Conservation (phyloP, 2,888 invertebrate genomes). For the Xestia ashworthii region DNA sequence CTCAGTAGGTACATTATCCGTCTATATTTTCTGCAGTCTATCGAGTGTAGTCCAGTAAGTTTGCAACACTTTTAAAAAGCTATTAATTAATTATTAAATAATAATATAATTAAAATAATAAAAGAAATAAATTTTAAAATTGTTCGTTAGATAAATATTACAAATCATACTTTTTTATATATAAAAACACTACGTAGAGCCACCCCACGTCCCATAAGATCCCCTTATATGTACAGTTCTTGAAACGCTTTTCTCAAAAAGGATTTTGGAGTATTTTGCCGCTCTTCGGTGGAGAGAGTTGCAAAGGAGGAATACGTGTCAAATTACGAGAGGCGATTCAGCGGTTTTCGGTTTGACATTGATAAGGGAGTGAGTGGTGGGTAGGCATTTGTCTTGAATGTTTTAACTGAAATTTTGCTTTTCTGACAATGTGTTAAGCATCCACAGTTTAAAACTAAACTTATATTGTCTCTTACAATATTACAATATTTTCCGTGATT, state of each 20-base stretch:
- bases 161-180: too few relatives aligned
- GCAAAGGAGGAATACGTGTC: slow-evolving; percentile 32
- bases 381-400: slow-evolving; percentile 23
- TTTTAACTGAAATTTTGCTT: slow-evolving; percentile 25
- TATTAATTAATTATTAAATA: neutral
- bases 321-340: slow-evolving; percentile 31
- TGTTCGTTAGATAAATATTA: too few relatives aligned
- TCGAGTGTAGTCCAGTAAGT: neutral
- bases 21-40: neutral
- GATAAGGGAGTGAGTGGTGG: slow-evolving; percentile 22
- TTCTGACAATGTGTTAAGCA: neutral
- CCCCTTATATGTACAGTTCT: neutral
- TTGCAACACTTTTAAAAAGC: neutral
- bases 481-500: too few relatives aligned
- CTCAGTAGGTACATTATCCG: neutral
- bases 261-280: neutral
- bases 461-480: too few relatives aligned
- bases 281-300: neutral
- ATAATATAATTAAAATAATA: too few relatives aligned
- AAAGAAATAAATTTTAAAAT: too few relatives aligned
- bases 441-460: too few relatives aligned
- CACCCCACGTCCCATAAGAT: neutral
- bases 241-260: neutral
- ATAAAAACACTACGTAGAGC: too few relatives aligned
- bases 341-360: slow-evolving; percentile 37